A percentile compares a stretch with the other conserved stretches of the same genome.
These are phyloP conservation scores for Eriosoma lanigerum DNA, from an alignment of 1,140 invertebrate species.

Conservation along the genomic window DNA sequence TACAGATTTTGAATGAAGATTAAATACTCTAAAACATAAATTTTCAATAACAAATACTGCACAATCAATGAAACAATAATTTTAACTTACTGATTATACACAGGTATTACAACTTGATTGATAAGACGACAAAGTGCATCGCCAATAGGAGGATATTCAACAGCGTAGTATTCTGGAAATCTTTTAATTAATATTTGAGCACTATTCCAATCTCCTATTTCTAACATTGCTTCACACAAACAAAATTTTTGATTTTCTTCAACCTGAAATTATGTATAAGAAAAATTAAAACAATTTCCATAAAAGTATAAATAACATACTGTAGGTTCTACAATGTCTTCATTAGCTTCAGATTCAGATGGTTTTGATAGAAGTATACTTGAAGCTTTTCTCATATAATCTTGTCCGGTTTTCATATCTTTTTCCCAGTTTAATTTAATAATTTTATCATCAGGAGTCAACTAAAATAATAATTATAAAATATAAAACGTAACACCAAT, in stretches of 20 bases:
- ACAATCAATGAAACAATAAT: neutral
- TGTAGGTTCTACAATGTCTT: constrained; percentile 66
- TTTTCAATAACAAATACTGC: constrained; percentile 63
- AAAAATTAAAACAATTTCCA: constrained; percentile 44
- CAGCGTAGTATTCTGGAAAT: constrained; percentile 79
- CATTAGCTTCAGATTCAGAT: constrained; percentile 71
- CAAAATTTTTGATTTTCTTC: constrained; percentile 90
- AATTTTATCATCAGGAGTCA: constrained; percentile 79
- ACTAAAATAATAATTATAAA: constrained; percentile 60
- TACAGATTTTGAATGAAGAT: constrained; percentile 70
- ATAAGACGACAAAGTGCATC: constrained; percentile 77
- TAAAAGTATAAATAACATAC: constrained; percentile 37
- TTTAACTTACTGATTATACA: constrained; percentile 75
- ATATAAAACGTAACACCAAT: neutral
- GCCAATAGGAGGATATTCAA: constrained; percentile 78
- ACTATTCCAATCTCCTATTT: constrained; percentile 87
- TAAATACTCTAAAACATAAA: constrained; percentile 59
- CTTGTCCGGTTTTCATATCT: constrained; percentile 69
- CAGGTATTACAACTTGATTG: constrained; percentile 81
- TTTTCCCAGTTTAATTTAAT: constrained; percentile 82
- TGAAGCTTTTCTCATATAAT: constrained; percentile 58
- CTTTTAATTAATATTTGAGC: constrained; percentile 76
- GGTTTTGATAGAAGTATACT: constrained; percentile 83
- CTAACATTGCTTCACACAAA: constrained; percentile 83
- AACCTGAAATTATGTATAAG: constrained; percentile 61